Evolutionary conservation across 2,888 invertebrate species (phyloP), one percentile per base, ranked within the genome.

Genomic region (Ecdyonurus torrentis): DNA sequence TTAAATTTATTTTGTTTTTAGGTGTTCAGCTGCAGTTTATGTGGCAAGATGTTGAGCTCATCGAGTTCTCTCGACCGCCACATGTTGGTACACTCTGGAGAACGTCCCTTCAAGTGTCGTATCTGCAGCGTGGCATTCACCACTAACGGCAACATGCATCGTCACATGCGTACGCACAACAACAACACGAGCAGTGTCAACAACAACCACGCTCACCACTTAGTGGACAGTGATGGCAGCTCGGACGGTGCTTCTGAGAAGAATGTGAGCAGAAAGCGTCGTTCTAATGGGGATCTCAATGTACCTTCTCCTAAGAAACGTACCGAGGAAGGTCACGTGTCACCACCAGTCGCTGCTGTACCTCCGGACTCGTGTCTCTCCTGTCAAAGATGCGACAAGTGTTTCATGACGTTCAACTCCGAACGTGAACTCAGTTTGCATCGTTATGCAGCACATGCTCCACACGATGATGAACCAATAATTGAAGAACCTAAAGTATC

Each of bases 111-210:
- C 74, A 83, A 84, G 70, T 91, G 90, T 74, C 83, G 83, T 70
- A 80, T 84, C 69, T 91, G 90, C 74, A 83, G 84, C 63, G 83
- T 88, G 74, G 84, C 88, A 53, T 91, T 91, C 74, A 89, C 89
- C 50, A 89, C 89, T 18, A 90, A 89, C 73, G 89, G 89, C 24
- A 90, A 89, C 74, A 89, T 91, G 89, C 89, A 89, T 71, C 78
- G 89, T 52, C 91, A 91, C 73, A 82, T 87, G 79, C 79, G 88
- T 65, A 87, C 86, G 1, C 86, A 87, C 72, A 80, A 80, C 65
- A 64, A 66, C 23, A 65, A 70, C 59, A 70, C 71, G 18, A 69
- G 69, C 66, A 70, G 69, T 65, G 70, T 70, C 66, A 69, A 70
- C 66, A 70, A 68, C 64, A 65, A 65, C 73, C 63, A 72, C 72